phyloP scores from a whole-genome alignment of 2,113 vertebrate genomes.

The Cephalopterus ornatus region DNA sequence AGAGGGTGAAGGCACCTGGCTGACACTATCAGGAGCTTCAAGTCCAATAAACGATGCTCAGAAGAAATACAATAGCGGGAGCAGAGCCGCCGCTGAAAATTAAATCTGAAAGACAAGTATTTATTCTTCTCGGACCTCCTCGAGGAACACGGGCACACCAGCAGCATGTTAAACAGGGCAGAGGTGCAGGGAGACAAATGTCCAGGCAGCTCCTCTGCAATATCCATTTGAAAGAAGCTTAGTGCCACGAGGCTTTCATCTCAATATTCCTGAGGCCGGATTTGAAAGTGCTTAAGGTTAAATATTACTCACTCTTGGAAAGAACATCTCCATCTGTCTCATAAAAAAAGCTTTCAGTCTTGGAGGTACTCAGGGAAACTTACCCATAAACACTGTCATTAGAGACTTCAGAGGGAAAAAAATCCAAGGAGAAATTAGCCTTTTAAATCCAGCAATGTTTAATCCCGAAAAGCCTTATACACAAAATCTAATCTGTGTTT shows the following conservation, averaged over 20 bases:
- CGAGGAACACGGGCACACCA: neutral
- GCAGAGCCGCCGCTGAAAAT: neutral
- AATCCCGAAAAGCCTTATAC: neutral
- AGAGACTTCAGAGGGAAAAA: neutral
- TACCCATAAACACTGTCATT: neutral
- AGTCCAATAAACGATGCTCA: constrained; percentile 1
- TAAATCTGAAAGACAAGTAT: constrained; percentile 43
- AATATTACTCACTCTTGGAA: constrained; percentile 67
- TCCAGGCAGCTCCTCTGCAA: constrained; percentile 53
- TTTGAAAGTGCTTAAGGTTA: constrained; percentile 68
- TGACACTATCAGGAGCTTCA: neutral
- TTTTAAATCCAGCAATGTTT: neutral
- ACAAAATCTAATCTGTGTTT: neutral
- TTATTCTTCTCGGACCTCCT: constrained; percentile 56
- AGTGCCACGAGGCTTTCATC: constrained; percentile 60
- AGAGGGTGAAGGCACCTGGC: neutral
- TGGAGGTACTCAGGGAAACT: constrained; percentile 45
- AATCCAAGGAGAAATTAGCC: neutral
- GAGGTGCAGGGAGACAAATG: constrained; percentile 28
- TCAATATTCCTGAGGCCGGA: constrained; percentile 62
- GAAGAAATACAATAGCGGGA: neutral
- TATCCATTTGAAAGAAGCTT: constrained; percentile 59
- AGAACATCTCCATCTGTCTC: constrained; percentile 59
- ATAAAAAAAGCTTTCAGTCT: constrained; percentile 35
- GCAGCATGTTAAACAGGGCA: constrained; percentile 53